Base-by-base conservation (phyloP, 2,888 invertebrate genomes). In the Ophraella communa region DNA sequence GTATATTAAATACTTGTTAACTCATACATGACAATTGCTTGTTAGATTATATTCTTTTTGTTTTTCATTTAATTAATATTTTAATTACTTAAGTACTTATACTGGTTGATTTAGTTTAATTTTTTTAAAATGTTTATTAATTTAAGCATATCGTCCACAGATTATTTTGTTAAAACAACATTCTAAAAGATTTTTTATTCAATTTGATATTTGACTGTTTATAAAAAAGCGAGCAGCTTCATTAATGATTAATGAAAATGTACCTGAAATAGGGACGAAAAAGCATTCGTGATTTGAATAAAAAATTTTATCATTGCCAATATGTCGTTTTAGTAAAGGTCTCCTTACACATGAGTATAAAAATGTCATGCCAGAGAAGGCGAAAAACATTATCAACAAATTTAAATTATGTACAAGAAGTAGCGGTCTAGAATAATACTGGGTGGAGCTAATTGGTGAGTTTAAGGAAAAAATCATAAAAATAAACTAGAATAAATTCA, bases 121-220 rank as follows among this genome's bases (percentile, higher is more conserved):
- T 44, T 5, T 44, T 20, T n/a, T 10, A 10, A 45, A 18, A 10
- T 17, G 20, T 45, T 8, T 45, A 7, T 18, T 45, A 20, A 20
- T 45, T 10, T 20, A 20, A 2, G n/a, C n/a, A 17, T 14, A 21
- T 20, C 18, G 49, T 49, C 24, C 24, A 49, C 49, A 49, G 49
- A 14, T 49, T 49, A 14, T 49, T 24, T 14, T 5, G 24, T 20
- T 8, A 44, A 20, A 20, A n/a, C 4, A 39, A 14, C 17, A 14
- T 44, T 47, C 24, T 14, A n/a, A 21, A 49, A 59, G 59, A 59
- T 59, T 59, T 59, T 59, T 59, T 59, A 59, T 59, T 59, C 59
- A 59, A 59, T 52, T 42, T 51, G 35, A 49, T 56, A 23, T 30
- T 51, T 33, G 39, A 24, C 30, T 45, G 45, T 57, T 47, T 57